Evolutionary conservation across 2,113 vertebrate species (phyloP), one percentile per base, ranked within the genome.

Genomic region (Procapra przewalskii): DNA sequence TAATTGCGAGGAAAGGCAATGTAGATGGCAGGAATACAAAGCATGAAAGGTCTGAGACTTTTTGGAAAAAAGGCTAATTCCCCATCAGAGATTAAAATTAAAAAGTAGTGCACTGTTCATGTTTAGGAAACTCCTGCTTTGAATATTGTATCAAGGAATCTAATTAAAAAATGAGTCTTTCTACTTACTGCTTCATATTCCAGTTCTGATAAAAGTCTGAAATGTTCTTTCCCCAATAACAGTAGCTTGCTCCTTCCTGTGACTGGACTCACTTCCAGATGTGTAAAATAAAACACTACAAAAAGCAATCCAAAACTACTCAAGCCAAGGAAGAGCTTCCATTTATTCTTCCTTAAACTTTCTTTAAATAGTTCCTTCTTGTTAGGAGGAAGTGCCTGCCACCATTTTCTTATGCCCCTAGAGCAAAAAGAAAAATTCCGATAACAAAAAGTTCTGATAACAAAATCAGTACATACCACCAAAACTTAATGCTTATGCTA

Each of bases 321-420:
- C 21, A 98, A 97, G 84, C 98, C 98, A 4, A 99, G 98, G 12
- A 98, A 82, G 89, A 99, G 98, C 96, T 98, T 99, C 99, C 99
- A 99, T 9, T 99, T 99, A 52, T 99, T 99, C 98, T 94, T 99
- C 98, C 98, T 99, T 60, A 98, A 88, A 95, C 98, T 99, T 97
- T 99, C 98, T 88, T 99, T 99, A 67, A 99, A 93, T 8, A 99
- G 98, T 92, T 99, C 98, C 94, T 98, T 98, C 95, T 99, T 99
- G 98, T 99, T 99, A 88, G 98, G 98, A 43, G 99, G 99, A 95
- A 99, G 99, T 13, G 99, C 98, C 60, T 96, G 98, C 99, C 99
- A 99, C 99, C 99, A 99, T 64, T 99, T 99, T 97, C 99, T 99
- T 97, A 99, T 98, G 96, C 99, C 99, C 99, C 99, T 99, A 98